These are phyloP conservation scores for Camponotus floridanus DNA, from an alignment of 1,140 invertebrate species.

Conservation along the genomic window DNA sequence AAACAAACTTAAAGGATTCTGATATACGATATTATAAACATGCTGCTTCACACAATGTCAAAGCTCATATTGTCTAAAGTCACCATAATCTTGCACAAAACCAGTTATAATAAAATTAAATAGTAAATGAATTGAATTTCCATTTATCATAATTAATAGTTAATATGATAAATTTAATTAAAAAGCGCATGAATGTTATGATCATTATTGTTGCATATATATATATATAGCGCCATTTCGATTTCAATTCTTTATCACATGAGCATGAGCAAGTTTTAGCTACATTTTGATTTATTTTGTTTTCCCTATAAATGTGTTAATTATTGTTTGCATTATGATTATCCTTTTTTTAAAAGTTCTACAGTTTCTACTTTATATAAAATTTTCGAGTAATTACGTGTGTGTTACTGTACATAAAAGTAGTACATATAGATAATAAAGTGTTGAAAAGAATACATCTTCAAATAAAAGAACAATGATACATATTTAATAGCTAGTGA, in stretches of 20 bases:
- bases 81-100: constrained; percentile 11
- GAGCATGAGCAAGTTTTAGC: constrained; percentile 77
- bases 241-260: constrained; percentile 79
- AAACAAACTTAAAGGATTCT: constrained; percentile 55
- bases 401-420: constrained; percentile 59
- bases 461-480: constrained; percentile 51
- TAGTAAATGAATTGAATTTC: constrained; percentile 42
- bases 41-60: constrained; percentile 19
- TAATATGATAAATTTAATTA: constrained; percentile 61
- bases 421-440: constrained; percentile 42
- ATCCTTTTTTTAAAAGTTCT: constrained; percentile 43
- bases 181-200: constrained; percentile 41
- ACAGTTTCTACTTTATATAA: constrained; percentile 40
- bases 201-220: constrained; percentile 53
- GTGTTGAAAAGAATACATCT: constrained; percentile 63
- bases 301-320: constrained; percentile 67
- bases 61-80: constrained; percentile 6
- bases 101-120: constrained; percentile 31
- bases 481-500: constrained; percentile 47
- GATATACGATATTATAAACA: constrained; percentile 11
- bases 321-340: constrained; percentile 53
- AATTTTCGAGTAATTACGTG: constrained; percentile 53
- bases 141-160: constrained; percentile 51
- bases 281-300: constrained; percentile 71
- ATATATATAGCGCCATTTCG: constrained; percentile 57